Conservation (phyloP, 2,113 vertebrate genomes). For the Elephantulus edwardii region DNA sequence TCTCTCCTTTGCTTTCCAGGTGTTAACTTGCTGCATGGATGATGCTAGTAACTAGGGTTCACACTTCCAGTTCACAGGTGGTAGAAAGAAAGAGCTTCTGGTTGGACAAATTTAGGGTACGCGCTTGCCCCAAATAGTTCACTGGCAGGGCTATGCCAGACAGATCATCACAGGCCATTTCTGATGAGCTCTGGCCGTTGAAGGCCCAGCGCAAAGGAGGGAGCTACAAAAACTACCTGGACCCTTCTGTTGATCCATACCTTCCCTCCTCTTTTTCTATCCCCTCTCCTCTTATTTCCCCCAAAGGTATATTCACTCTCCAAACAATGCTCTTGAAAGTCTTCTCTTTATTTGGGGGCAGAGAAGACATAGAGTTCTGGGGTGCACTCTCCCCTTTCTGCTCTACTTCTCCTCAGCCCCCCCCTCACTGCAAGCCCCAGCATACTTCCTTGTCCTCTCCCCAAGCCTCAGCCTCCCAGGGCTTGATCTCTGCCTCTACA, state of each 20-base stretch:
- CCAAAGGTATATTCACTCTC: background rate
- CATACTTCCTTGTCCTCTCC: background rate
- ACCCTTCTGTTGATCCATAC: background rate
- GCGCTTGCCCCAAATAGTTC: background rate
- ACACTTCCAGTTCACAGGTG: background rate
- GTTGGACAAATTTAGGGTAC: background rate
- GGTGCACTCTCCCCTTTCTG: background rate
- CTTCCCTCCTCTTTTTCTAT: background rate
- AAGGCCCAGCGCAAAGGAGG: background rate
- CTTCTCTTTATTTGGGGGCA: background rate
- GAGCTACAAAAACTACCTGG: background rate
- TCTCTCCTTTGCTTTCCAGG: background rate
- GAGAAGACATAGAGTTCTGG: background rate
- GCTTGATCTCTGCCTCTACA: background rate
- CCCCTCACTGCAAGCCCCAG: background rate
- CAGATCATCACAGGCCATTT: background rate
- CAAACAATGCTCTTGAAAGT: background rate
- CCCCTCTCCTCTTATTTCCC: background rate
- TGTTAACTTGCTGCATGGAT: background rate
- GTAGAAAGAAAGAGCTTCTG: background rate
- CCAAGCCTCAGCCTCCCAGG: background rate
- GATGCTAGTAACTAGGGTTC: background rate
- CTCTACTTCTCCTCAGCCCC: background rate
- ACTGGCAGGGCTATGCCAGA: background rate
- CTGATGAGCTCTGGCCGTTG: background rate